Percentiles rank a stretch among this genome's conserved stretches.
These are phyloP conservation scores for Lerista edwardsae DNA, from an alignment of 2,797 vertebrate species.

Conservation along the genomic window DNA sequence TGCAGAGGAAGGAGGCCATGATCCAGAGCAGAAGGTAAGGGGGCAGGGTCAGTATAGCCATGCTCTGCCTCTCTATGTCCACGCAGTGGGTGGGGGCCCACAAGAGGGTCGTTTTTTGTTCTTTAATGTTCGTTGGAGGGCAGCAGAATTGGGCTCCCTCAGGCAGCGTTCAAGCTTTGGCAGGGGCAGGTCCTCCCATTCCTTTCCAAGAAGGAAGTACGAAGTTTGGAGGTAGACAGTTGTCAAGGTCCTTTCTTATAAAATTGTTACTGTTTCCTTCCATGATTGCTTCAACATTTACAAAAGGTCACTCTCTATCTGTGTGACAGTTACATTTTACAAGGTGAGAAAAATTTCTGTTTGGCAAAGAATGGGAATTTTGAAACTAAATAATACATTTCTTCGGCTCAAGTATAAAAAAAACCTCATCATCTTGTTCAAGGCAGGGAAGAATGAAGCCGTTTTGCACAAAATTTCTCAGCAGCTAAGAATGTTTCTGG, in stretches of 20 bases:
- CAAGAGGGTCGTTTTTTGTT: too few relatives aligned
- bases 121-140: too few relatives aligned
- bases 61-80: too few relatives aligned
- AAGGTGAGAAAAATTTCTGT: conserved; percentile 15
- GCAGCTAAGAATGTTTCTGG: conserved; percentile 20
- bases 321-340: conserved; percentile 5
- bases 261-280: not conserved
- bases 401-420: not conserved
- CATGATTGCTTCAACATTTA: conserved; percentile 23
- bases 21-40: too few relatives aligned
- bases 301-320: conserved; percentile 7
- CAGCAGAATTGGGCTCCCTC: too few relatives aligned
- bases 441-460: not conserved
- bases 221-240: not conserved
- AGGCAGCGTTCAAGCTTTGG: too few relatives aligned
- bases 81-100: too few relatives aligned
- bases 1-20: too few relatives aligned
- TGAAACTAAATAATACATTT: conserved; percentile 16
- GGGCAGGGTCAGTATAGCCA: too few relatives aligned
- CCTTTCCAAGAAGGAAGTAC: conserved; percentile 5
- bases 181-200: not conserved
- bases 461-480: conserved; percentile 40
- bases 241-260: not conserved
- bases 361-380: conserved; percentile 25
- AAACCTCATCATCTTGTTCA: not conserved